phyloP scores from a whole-genome alignment of 2,113 vertebrate species.

The Bubo bubo region DNA sequence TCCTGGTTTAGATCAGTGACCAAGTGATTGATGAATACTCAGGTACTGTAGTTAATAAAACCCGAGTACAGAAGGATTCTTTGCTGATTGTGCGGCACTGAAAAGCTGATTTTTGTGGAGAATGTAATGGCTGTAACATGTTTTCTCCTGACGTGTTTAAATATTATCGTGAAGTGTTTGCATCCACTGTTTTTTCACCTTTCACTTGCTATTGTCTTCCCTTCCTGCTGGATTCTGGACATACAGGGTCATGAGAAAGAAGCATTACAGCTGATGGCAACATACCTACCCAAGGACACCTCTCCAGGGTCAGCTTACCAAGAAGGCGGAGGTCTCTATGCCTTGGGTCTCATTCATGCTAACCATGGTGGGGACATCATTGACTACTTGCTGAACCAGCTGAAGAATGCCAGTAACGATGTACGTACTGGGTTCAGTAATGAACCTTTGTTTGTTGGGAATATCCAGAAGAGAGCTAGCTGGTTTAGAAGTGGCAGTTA shows the following conservation, averaged over 20 bases:
- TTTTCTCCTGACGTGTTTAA: background rate
- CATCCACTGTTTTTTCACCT: background rate
- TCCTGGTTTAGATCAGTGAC: background rate
- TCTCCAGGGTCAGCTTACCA: slow-evolving; percentile 98
- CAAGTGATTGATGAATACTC: background rate
- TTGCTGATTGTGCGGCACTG: background rate
- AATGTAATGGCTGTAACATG: background rate
- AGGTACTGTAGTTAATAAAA: background rate
- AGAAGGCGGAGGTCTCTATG: slow-evolving; percentile 96
- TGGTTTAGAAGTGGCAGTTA: background rate
- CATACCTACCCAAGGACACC: slow-evolving; percentile 97
- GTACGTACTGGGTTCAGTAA: slow-evolving; percentile 72
- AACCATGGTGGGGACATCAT: slow-evolving; percentile 98
- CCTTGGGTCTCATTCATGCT: slow-evolving; percentile 95
- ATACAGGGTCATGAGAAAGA: slow-evolving; percentile 96
- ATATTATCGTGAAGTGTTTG: background rate
- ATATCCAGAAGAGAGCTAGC: background rate
- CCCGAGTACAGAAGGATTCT: background rate
- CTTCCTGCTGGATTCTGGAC: background rate
- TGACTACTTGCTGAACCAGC: slow-evolving; percentile 95
- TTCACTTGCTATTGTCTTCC: background rate
- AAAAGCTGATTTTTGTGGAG: background rate
- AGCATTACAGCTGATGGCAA: slow-evolving; percentile 96
- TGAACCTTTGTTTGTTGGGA: background rate
- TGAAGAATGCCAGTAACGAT: slow-evolving; percentile 98